Base-by-base conservation (phyloP, 1,140 invertebrate species). In the Drosophila erecta region DNA sequence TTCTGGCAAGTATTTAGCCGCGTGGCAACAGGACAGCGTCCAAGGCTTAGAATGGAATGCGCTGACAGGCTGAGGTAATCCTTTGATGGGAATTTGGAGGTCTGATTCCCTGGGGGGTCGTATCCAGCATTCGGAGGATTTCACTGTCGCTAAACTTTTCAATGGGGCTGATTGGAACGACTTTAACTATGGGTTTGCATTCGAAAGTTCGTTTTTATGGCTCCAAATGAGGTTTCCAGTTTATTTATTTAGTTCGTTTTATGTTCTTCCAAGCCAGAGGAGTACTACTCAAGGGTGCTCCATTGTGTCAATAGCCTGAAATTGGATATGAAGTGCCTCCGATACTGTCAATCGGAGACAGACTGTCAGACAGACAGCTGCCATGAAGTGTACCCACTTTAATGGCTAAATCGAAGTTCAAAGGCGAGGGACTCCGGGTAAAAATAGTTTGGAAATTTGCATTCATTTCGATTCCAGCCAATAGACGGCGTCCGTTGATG, bases 271-370 rank as follows among this genome's bases (percentile, higher is more conserved):
- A 38, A 11, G 60, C 40, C 41, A 35, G 30, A 46, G 41, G 4
- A 24, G 47, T 58, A 33, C 15, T 57, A 17, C 56, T 66, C 38
- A 37, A 81, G 60, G 67, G 72, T 59, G 46, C 66, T 81, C 66
- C 59, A 76, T 58, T 72, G 72, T 76, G 60, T 81, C 79, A 81
- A 81, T 77, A 81, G 69, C 67, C 53, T 44, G 43, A 77, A 77
- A 81, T 81, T 62, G 66, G 79, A 73, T 81, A 77, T 66, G 47
- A 72, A 30, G 30, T 30, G 30, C 30, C 30, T 30, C 8, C 30
- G 30, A 30, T 30, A 30, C 30, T 30, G 30, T 30, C 30, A 30
- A 30, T 24, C 22, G 22, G 22, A 24, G 24, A 4, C 24, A 24
- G 24, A 30, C 30, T 8, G 30, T 2, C 7, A 30, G 56, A 20